phyloP scores from a whole-genome alignment of 1,140 invertebrate species.

The Andrena cerasifolii region DNA sequence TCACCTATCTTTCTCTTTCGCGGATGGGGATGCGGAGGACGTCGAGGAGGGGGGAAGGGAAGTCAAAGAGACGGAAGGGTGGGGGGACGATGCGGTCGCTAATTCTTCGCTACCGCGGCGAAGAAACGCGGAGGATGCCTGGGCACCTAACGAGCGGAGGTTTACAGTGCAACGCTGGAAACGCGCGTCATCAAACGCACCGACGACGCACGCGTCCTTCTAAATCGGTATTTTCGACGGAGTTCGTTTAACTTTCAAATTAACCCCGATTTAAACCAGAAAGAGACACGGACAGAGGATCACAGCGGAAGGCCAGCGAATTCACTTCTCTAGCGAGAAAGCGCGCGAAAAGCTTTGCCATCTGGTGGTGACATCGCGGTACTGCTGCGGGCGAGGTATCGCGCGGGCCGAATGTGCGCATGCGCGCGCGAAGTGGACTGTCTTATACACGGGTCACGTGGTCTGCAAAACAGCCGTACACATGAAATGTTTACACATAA shows the following conservation, averaged over 20 bases:
- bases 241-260: constrained; percentile 71
- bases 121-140: constrained; percentile 18
- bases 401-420: too few species aligned
- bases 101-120: constrained; percentile 14
- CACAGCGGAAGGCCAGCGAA: constrained; percentile 48
- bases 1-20: neutral
- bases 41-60: neutral
- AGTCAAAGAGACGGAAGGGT: neutral
- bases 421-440: too few species aligned
- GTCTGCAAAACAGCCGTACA: too few species aligned
- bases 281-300: constrained; percentile 42
- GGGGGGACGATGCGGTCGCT: neutral
- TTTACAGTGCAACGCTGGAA: constrained; percentile 23
- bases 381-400: too few species aligned
- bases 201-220: constrained; percentile 43
- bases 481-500: too few species aligned
- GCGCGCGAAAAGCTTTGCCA: too few species aligned
- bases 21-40: neutral
- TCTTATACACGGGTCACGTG: too few species aligned
- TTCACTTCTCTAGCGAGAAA: too few species aligned
- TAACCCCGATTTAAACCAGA: constrained; percentile 67
- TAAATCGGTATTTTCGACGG: constrained; percentile 61
- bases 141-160: constrained; percentile 42
- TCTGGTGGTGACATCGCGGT: too few species aligned
- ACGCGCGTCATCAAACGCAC: constrained; percentile 46